A percentile compares a stretch with the other conserved stretches of the same genome.
Evolutionary conservation across 1,140 invertebrate genomes (phyloP).

Genomic region (Pachypeltis micranthus): DNA sequence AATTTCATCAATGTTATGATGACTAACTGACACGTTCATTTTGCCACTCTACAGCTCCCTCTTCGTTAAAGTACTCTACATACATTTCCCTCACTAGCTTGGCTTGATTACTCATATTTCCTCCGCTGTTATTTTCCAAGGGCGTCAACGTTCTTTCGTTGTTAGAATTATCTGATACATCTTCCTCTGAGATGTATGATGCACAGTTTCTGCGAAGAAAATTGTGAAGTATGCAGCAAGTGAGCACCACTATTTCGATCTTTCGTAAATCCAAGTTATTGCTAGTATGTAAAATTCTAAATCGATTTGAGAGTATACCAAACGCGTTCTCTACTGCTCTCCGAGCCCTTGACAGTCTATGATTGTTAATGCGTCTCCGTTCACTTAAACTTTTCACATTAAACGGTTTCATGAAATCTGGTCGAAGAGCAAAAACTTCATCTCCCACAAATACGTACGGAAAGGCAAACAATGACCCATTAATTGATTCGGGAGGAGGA

Average conservation of each 20-base stretch:
- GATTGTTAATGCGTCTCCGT: constrained; percentile 33
- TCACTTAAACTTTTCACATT: constrained; percentile 20
- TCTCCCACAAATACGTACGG: constrained; percentile 33
- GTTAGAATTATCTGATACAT: not conserved
- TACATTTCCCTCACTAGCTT: not conserved
- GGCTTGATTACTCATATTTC: not conserved
- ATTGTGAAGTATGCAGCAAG: constrained; percentile 21
- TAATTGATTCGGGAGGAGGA: not conserved
- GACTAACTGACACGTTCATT: not conserved
- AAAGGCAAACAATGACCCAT: not conserved
- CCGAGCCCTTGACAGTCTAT: constrained; percentile 28
- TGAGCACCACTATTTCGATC: constrained; percentile 19
- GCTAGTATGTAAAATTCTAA: constrained; percentile 33
- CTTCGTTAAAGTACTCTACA: not conserved
- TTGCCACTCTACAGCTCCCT: not conserved
- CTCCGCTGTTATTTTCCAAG: too few relatives aligned
- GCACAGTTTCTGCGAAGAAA: constrained; percentile 14
- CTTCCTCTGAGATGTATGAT: not conserved
- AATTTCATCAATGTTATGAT: too few relatives aligned
- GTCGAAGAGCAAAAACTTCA: constrained; percentile 35
- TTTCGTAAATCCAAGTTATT: constrained; percentile 29
- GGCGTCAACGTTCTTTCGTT: not conserved
- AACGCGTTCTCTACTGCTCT: constrained; percentile 36
- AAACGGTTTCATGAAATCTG: constrained; percentile 35
- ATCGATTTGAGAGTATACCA: constrained; percentile 35